Evolutionary conservation across 1,140 invertebrate genomes (phyloP).

Genomic region (Drosophila parabipectinata): DNA sequence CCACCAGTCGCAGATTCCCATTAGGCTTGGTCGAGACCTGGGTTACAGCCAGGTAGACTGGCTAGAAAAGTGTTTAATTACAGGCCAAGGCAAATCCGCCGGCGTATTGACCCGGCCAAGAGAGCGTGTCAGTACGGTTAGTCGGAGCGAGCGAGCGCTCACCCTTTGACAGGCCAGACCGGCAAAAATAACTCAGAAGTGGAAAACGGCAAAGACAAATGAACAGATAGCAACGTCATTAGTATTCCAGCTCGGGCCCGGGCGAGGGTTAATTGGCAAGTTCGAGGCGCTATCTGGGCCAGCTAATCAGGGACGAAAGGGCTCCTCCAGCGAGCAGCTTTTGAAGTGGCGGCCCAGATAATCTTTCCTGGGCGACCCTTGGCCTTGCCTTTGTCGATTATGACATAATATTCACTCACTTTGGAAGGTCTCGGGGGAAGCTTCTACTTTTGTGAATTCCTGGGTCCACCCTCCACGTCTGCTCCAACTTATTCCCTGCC

Average conservation of each 20-base stretch:
- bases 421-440: background rate
- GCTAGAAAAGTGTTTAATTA: conserved; percentile 68
- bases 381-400: background rate
- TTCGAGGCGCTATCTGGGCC: conserved; percentile 20
- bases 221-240: conserved; percentile 69
- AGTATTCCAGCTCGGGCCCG: conserved; percentile 50
- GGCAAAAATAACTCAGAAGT: conserved; percentile 6
- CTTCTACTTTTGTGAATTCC: background rate
- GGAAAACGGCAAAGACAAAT: conserved; percentile 40
- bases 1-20: conserved; percentile 43
- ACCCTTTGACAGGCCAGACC: conserved; percentile 63
- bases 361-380: no score
- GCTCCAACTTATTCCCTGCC: conserved; percentile 5
- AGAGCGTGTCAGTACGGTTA: conserved; percentile 78
- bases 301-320: conserved; percentile 32
- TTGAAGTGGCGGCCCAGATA: background rate
- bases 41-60: conserved; percentile 3
- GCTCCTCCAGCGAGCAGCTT: background rate
- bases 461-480: conserved; percentile 5
- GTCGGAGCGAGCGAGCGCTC: conserved; percentile 60
- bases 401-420: background rate
- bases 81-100: conserved; percentile 57
- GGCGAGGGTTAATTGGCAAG: conserved; percentile 31
- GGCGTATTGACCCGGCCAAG: conserved; percentile 72
- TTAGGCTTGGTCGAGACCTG: conserved; percentile 46